These are phyloP conservation scores for Oreohelix idahoensis DNA, from an alignment of 1,140 invertebrate genomes.

Conservation along the genomic window DNA sequence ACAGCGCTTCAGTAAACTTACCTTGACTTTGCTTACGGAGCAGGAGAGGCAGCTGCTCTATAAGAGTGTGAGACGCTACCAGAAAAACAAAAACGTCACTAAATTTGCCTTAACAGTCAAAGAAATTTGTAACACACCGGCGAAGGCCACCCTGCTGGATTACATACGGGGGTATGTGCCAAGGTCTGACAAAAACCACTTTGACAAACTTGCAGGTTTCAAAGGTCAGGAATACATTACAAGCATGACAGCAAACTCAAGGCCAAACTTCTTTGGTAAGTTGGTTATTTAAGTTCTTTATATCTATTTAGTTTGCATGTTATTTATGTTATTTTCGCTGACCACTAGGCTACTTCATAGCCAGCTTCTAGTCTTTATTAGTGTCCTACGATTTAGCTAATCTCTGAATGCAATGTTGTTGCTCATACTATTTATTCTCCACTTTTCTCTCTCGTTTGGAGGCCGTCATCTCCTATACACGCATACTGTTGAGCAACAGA, in stretches of 20 bases:
- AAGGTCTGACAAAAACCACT: conserved; percentile 14
- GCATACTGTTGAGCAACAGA: too few species aligned
- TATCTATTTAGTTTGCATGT: too few species aligned
- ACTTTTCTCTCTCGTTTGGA: too few species aligned
- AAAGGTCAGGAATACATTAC: conserved; percentile 4
- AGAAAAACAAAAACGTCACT: conserved; percentile 42
- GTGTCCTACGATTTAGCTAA: too few species aligned
- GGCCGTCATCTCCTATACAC: too few species aligned
- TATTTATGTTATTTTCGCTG: too few species aligned
- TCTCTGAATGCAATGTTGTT: too few species aligned
- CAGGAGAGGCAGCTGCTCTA: conserved; percentile 32
- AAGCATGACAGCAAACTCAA: background rate
- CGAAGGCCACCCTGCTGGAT: conserved; percentile 49
- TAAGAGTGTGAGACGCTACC: conserved; percentile 46
- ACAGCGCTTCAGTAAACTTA: too few species aligned
- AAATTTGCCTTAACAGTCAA: conserved; percentile 39
- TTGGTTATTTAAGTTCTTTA: too few species aligned
- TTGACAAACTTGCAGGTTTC: conserved; percentile 35
- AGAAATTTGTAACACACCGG: conserved; percentile 45
- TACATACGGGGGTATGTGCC: conserved; percentile 45
- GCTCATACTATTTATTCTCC: too few species aligned
- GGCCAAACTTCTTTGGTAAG: background rate
- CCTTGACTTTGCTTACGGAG: conserved; percentile 9
- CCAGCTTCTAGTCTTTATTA: too few species aligned
- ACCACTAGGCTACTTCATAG: too few species aligned